Evolutionary conservation across 2,113 vertebrate species (phyloP).

Genomic region (Nansenia antarctica): DNA sequence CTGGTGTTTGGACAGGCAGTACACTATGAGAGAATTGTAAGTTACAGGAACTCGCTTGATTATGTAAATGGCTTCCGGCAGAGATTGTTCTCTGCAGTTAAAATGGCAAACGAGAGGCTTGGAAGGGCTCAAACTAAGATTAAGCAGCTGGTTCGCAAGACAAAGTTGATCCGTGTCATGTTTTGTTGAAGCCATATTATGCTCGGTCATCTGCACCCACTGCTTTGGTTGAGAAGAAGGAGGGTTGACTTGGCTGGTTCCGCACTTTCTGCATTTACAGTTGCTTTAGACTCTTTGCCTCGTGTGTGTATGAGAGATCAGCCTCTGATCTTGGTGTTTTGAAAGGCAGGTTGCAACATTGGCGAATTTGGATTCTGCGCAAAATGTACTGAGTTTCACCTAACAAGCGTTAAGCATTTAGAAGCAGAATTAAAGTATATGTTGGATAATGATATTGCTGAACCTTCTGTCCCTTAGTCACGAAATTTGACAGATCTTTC

Average conservation of each 20-base stretch:
- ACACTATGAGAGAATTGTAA: neutral
- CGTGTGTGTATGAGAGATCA: too few relatives aligned
- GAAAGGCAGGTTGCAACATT: neutral
- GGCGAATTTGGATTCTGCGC: neutral
- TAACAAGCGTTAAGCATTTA: too few relatives aligned
- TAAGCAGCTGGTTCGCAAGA: neutral
- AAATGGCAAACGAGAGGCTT: neutral
- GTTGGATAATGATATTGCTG: slow-evolving; percentile 5
- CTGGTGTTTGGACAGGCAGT: neutral
- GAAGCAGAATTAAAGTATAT: slow-evolving; percentile 8
- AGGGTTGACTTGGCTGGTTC: neutral
- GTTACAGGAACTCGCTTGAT: neutral
- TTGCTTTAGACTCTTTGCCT: too few relatives aligned
- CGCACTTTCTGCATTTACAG: too few relatives aligned
- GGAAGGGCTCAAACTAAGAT: neutral
- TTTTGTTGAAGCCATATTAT: slow-evolving; percentile 13
- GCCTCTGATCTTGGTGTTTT: neutral
- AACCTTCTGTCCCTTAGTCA: neutral
- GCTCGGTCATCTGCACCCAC: neutral
- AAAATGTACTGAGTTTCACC: neutral
- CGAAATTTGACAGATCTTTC: neutral
- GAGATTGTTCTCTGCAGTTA: neutral
- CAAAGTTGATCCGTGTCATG: slow-evolving; percentile 2
- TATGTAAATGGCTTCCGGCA: neutral
- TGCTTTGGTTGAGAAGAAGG: neutral